phyloP scores from a whole-genome alignment of 2,888 invertebrate species.

The Cryptophagus acutangulus region DNA sequence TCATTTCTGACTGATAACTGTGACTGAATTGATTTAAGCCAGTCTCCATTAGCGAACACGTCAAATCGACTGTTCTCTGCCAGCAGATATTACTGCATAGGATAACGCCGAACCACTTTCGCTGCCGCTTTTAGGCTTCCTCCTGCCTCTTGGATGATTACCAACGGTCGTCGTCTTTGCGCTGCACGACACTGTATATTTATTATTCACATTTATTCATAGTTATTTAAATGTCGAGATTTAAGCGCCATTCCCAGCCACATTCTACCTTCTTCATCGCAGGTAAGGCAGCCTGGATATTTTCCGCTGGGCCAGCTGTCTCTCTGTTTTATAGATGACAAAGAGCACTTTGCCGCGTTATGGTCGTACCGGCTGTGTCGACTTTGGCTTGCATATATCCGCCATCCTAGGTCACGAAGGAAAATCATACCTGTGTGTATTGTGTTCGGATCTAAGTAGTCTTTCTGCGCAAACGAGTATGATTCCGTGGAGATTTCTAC shows the following conservation, averaged over 20 bases:
- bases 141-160: slow-evolving; percentile 19
- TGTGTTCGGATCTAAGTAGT: slow-evolving; percentile 21
- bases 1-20: slow-evolving; percentile 42
- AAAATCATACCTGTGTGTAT: slow-evolving; percentile 26
- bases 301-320: slow-evolving; percentile 37
- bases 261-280: slow-evolving; percentile 16
- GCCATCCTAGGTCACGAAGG: slow-evolving; percentile 12
- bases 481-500: slow-evolving; percentile 22
- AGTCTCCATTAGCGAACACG: slow-evolving; percentile 37
- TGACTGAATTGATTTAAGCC: slow-evolving; percentile 41
- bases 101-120: slow-evolving; percentile 7
- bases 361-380: slow-evolving; percentile 39
- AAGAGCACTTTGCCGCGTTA: slow-evolving; percentile 42
- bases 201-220: slow-evolving; percentile 36
- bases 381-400: slow-evolving; percentile 29
- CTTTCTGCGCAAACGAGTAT: slow-evolving; percentile 19
- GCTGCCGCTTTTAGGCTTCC: slow-evolving; percentile 8
- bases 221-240: slow-evolving; percentile 31
- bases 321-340: slow-evolving; percentile 44
- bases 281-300: slow-evolving; percentile 25
- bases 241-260: slow-evolving; percentile 18
- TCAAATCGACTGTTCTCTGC: slow-evolving; percentile 18
- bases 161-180: slow-evolving; percentile 15
- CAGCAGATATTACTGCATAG: slow-evolving; percentile 19
- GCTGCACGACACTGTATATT: slow-evolving; percentile 28